Conservation (phyloP, 2,888 invertebrate genomes). For the Drosophila heteroneura region DNA sequence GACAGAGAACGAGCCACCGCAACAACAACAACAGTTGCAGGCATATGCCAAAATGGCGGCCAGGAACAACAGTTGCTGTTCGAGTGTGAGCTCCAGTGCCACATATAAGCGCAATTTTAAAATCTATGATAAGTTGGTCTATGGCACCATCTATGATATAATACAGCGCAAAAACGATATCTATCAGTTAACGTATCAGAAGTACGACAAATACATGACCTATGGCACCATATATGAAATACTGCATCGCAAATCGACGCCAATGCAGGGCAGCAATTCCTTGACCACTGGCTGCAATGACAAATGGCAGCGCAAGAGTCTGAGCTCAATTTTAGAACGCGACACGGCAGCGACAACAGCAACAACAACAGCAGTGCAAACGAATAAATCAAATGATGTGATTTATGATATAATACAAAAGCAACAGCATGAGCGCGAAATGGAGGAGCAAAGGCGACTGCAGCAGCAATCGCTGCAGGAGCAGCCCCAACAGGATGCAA, state of each 20-base stretch:
- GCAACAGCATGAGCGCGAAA: conserved; percentile 65
- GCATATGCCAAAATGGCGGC: conserved; percentile 38
- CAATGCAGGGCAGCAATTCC: conserved; percentile 40
- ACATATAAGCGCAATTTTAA: conserved; percentile 84
- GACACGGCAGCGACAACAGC: conserved; percentile 34
- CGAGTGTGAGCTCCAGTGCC: conserved; percentile 40
- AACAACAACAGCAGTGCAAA: conserved; percentile 44
- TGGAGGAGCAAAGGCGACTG: conserved; percentile 22
- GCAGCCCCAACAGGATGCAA: conserved; percentile 44
- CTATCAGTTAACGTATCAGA: conserved; percentile 84
- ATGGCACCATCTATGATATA: conserved; percentile 85
- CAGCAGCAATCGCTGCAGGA: conserved; percentile 20
- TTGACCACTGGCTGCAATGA: conserved; percentile 58
- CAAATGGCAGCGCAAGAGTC: conserved; percentile 83
- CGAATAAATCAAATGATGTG: conserved; percentile 76
- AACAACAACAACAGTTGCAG: conserved; percentile 52
- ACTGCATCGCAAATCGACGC: conserved; percentile 84
- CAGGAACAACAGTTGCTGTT: conserved; percentile 52
- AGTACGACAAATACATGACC: conserved; percentile 86
- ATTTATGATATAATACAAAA: conserved; percentile 85
- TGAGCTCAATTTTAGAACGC: conserved; percentile 83
- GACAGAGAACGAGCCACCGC: conserved; percentile 17
- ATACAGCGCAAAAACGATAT: conserved; percentile 85
- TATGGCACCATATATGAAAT: conserved; percentile 86
- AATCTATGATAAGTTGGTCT: conserved; percentile 85